These are phyloP conservation scores for Graptemys geographica DNA, from an alignment of 2,797 vertebrate species.

Conservation along the genomic window DNA sequence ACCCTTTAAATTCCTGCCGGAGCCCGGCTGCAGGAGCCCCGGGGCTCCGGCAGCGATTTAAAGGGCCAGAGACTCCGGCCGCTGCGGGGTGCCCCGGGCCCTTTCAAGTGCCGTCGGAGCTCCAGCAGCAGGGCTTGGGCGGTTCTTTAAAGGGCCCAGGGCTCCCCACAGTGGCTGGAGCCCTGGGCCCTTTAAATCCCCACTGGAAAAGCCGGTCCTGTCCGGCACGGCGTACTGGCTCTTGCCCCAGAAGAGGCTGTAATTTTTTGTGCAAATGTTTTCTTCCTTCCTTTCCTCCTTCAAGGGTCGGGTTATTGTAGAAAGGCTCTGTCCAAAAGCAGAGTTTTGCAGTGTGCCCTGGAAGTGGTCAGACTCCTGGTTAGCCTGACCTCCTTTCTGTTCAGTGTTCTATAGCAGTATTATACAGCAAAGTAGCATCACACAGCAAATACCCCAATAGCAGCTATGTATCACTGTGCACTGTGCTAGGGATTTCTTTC, in stretches of 20 bases:
- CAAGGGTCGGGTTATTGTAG: not conserved
- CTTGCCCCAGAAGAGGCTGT: not conserved
- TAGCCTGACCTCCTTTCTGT: not conserved
- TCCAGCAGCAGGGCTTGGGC: too few species aligned
- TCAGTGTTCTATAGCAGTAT: not conserved
- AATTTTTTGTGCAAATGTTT: not conserved
- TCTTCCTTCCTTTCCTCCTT: not conserved
- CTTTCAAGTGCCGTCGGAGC: too few species aligned
- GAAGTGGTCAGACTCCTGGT: accelerated
- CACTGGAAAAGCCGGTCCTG: too few species aligned
- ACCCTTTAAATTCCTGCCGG: too few species aligned
- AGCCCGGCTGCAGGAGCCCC: too few species aligned
- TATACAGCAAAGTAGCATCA: not conserved
- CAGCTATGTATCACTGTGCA: not conserved
- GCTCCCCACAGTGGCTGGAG: too few species aligned
- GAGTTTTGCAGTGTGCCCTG: not conserved
- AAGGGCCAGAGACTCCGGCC: too few species aligned
- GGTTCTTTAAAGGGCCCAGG: too few species aligned
- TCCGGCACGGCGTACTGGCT: too few species aligned
- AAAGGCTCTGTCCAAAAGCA: not conserved
- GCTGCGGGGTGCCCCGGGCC: too few species aligned
- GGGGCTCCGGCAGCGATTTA: too few species aligned
- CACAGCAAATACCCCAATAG: not conserved
- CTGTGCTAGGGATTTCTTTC: not conserved
- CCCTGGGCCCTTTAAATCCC: too few species aligned